Percentiles rank a stretch among this genome's conserved stretches.
Evolutionary conservation across 2,113 vertebrate genomes (phyloP).

Genomic region (Ornithorhynchus anatinus): DNA sequence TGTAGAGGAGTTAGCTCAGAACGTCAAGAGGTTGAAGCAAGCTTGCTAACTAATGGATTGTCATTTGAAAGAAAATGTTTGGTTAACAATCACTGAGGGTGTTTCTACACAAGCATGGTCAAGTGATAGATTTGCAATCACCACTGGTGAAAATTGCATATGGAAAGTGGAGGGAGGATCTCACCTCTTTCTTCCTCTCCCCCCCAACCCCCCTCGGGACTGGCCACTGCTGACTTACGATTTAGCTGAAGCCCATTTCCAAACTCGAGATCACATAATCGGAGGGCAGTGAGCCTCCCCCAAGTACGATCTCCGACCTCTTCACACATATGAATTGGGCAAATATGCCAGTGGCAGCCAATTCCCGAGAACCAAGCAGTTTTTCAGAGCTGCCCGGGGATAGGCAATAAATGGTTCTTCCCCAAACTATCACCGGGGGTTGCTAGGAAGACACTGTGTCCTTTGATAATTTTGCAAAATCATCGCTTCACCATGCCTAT

Average conservation of each 20-base stretch:
- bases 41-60: not conserved
- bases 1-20: not conserved
- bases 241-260: too few species aligned
- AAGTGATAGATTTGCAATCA: too few species aligned
- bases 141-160: too few species aligned
- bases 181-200: too few species aligned
- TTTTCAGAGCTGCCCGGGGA: not conserved
- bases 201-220: too few species aligned
- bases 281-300: too few species aligned
- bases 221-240: too few species aligned
- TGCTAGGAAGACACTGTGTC: rapidly evolving
- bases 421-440: not conserved
- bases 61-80: not conserved
- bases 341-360: not conserved
- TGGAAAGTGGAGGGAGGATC: too few species aligned
- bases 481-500: not conserved
- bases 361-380: not conserved
- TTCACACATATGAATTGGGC: not conserved
- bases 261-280: too few species aligned
- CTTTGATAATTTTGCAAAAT: not conserved
- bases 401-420: not conserved
- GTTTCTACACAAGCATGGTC: too few species aligned
- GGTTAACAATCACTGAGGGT: not conserved
- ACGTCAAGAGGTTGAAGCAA: not conserved
- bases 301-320: too few species aligned